Evolutionary conservation across 2,888 invertebrate genomes (phyloP), one percentile per base, ranked within the genome.

Genomic region (Campoplex capitator): DNA sequence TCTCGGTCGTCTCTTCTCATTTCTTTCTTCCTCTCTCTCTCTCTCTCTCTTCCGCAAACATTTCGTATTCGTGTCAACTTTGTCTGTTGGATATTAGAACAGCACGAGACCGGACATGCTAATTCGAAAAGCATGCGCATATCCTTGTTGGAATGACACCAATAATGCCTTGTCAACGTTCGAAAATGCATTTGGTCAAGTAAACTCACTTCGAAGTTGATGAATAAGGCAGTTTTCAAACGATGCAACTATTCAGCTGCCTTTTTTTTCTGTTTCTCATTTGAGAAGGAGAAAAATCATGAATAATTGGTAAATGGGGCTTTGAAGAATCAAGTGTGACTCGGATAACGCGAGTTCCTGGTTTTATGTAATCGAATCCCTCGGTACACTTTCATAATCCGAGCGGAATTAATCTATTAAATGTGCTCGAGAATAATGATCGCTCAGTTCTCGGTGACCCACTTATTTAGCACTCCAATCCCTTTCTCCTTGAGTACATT

Each of bases 311-410:
- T 32, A 16, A 32, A 1, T 16, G 1, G 16, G 32, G 32, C 62
- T 2, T 16, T 32, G 16, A 28, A 62, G 32, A 32, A 62, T 32
- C 1, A 62, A 32, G 9, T 28, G 58, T 4, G 28, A 51, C 18
- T 51, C 18, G 28, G 32, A 18, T 54, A n/a, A 54, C 51, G 35
- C 32, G n/a, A 11, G 65, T 71, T 83, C 75, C 83, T 51, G 74
- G 62, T 83, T 62, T 56, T 45, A n/a, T 79, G 42, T 70, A 73
- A 68, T 74, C 68, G 51, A 38, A 32, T 77, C 81, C 83, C 85
- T 86, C 74, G 45, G 54, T 68, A 35, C 48, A 38, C 48, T 90
- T 87, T 89, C 86, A 84, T 83, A 88, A 89, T 71, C 62, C 35
- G 70, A 83, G 65, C 71, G 87, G 86, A 87, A 88, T 86, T 76